Evolutionary conservation across 2,113 vertebrate species (phyloP).

Genomic region (Calidris pygmaea): DNA sequence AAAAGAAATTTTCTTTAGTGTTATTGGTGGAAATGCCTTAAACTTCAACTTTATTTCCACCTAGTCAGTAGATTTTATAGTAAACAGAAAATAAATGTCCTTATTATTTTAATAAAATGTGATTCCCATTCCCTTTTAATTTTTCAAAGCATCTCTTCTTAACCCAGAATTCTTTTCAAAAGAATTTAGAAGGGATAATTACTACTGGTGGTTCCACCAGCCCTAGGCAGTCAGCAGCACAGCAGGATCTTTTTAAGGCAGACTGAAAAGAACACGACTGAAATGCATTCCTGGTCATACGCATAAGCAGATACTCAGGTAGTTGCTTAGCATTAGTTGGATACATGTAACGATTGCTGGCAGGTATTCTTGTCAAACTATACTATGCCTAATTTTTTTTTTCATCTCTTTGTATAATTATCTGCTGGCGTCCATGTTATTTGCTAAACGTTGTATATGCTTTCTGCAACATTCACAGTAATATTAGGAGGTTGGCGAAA

Average conservation of each 20-base stretch:
- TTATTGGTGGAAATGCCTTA: neutral
- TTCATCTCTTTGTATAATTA: neutral
- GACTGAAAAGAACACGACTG: neutral
- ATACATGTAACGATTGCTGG: neutral
- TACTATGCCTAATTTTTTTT: neutral
- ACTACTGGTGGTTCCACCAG: neutral
- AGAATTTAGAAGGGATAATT: neutral
- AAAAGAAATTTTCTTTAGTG: neutral
- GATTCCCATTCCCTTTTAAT: neutral
- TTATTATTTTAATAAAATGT: neutral
- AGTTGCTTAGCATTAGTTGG: neutral
- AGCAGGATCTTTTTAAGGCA: neutral
- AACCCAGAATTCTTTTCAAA: neutral
- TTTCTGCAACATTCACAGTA: neutral
- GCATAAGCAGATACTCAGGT: neutral
- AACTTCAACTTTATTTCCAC: neutral
- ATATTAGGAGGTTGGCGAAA: neutral
- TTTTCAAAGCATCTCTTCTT: neutral
- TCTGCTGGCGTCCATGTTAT: too few relatives aligned
- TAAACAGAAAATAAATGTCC: neutral
- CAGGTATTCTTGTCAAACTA: neutral
- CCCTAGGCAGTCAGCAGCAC: neutral
- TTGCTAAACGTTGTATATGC: fast-evolving
- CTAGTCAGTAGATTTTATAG: neutral
- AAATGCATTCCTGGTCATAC: neutral